Evolutionary conservation across 2,113 vertebrate species (phyloP), one percentile per base, ranked within the genome.

Genomic region (Callaeas wilsoni): DNA sequence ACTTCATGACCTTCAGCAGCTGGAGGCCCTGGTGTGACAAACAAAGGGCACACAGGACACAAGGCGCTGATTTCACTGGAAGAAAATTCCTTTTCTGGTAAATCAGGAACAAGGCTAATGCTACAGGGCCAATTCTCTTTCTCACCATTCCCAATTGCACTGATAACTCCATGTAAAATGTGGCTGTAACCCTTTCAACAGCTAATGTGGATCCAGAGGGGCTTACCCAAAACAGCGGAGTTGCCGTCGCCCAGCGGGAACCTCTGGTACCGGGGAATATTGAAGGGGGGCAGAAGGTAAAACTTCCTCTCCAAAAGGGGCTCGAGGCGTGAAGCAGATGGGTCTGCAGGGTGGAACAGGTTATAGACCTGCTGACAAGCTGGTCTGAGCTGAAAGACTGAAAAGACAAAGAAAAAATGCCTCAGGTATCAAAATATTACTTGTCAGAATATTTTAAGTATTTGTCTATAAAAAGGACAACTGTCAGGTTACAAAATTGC

Each of bases 321-420:
- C 92, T 99, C 99, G 1, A 99, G 98, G 80, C 99, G 99, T 3
- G 99, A 99, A 46, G 99, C 99, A 1, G 99, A 99, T 0, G 99
- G 99, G 96, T 99, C 99, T 23, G 99, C 99, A 3, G 99, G 99
- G 94, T 99, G 99, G 96, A 99, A 99, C 82, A 99, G 98, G 98
- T 99, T 99, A 94, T 99, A 99, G 55, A 99, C 98, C 97, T 99
- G 99, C 97, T 99, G 99, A 94, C 99, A 99, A 86, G 99, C 99
- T 4, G 99, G 99, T 81, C 98, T 98, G 79, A 99, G 98, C 83
- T 98, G 99, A 94, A 97, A 98, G 64, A 98, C 98, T 98, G 7
- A 83, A 52, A 7, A 46, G 56, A 71, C 21, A 37, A 62, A 86
- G 63, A 42, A 73, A 32, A 27, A 33, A 7, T 4, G 27, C 56